Evolutionary conservation across 1,140 invertebrate species (phyloP), one percentile per base, ranked within the genome.

Genomic region (Caenorhabditis inopinata): DNA sequence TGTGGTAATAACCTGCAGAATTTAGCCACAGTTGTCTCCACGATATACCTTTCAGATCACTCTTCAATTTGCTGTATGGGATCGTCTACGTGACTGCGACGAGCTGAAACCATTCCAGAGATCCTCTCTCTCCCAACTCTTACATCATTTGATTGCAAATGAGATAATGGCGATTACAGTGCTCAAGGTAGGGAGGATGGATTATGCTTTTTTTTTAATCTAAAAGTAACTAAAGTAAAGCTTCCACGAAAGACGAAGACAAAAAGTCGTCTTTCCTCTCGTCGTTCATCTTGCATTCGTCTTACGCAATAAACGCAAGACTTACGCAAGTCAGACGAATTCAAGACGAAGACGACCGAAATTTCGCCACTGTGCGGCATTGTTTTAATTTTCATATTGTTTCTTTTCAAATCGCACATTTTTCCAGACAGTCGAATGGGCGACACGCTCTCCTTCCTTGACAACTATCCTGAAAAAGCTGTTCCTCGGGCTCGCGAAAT

Each of bases 11-110:
- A 84, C 82, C 83, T 76, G 53, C 74, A 74, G 23, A 12, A 53
- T 68, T 81, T 58, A 82, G 76, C 38, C 14, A 42, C 38, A 42
- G 38, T 42, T 7, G 14, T 14, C 38, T 14, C 5, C 27, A 62
- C 51, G 62, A 49, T 79, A 76, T 42, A n/a, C 77, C 42, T 88
- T 93, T 85, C 89, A 95, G 93, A 91, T 96, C 78, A 93, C 93
- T 0, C 92, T 95, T 58, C 95, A 97, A 88, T 97, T 92, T 88
- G 92, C 92, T 18, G 89, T 95, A 7, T 98, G 96, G 96, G 96
- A 98, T 89, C 93, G 94, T 88, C 92, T 97, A 18, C 95, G 96
- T 88, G 92, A 93, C 49, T 88, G 97, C 18, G 90, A 92, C 12
- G 90, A 90, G 27, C 90, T 93, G 25, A 91, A 91, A 0, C 90